Conservation (phyloP, 2,797 vertebrate genomes). For the Gorsachius magnificus region DNA sequence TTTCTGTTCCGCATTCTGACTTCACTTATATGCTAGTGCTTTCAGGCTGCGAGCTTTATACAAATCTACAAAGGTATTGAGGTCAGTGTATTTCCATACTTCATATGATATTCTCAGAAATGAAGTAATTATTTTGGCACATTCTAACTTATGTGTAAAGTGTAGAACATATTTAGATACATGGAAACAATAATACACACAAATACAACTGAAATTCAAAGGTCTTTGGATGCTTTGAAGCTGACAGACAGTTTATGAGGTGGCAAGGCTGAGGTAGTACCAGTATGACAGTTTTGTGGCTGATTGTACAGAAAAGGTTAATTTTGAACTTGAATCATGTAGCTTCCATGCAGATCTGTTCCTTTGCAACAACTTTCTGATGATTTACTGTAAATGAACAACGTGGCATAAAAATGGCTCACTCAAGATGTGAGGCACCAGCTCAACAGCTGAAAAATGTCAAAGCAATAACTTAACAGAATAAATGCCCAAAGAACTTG, state of each 20-base stretch:
- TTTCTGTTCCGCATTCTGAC: not conserved
- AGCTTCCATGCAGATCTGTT: not conserved
- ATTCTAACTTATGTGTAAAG: not conserved
- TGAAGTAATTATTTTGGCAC: not conserved
- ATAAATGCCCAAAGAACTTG: not conserved
- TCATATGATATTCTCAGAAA: not conserved
- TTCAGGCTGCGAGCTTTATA: not conserved
- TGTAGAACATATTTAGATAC: not conserved
- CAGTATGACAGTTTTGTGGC: not conserved
- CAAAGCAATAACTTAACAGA: not conserved
- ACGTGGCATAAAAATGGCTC: not conserved
- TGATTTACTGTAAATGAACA: not conserved
- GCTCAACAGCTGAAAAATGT: not conserved
- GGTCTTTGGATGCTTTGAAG: not conserved
- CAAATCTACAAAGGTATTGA: not conserved
- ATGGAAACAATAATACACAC: not conserved
- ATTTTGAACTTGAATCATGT: not conserved
- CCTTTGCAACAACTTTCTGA: not conserved
- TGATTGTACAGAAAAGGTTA: not conserved
- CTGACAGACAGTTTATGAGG: not conserved
- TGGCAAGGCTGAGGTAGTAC: not conserved
- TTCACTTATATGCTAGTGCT: not conserved
- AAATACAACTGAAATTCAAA: not conserved
- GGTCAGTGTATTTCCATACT: not conserved
- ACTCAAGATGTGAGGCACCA: not conserved